Conservation (phyloP, 2,113 vertebrate species). For the Semnopithecus entellus region DNA sequence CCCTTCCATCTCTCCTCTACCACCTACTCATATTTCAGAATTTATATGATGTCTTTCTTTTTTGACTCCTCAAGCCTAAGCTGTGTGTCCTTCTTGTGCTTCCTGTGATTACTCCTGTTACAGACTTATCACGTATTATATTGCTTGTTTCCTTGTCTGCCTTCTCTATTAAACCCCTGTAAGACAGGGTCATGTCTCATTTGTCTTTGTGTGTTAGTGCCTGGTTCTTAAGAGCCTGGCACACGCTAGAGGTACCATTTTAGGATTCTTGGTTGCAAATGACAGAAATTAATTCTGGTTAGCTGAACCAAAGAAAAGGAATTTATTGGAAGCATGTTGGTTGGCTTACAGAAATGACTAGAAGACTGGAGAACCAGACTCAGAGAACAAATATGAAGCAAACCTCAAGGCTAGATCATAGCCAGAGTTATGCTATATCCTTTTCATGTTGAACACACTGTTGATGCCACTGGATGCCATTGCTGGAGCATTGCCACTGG, state of each 20-base stretch:
- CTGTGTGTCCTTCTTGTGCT: neutral
- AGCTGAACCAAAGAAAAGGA: neutral
- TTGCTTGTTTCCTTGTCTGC: neutral
- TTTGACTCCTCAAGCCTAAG: neutral
- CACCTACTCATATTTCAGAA: neutral
- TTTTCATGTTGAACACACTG: neutral
- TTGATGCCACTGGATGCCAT: neutral
- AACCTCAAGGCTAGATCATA: neutral
- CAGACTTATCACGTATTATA: neutral
- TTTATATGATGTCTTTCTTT: neutral
- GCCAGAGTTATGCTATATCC: neutral
- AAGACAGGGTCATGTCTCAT: neutral
- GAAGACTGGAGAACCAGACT: conserved; percentile 12
- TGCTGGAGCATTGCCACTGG: neutral
- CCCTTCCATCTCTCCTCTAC: neutral
- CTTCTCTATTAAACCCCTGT: neutral
- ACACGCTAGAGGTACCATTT: neutral
- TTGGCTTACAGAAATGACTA: conserved; percentile 5
- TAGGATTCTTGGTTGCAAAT: neutral
- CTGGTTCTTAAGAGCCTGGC: neutral
- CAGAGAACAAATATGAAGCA: neutral
- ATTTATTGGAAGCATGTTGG: conserved; percentile 4
- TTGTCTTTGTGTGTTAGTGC: conserved; percentile 28
- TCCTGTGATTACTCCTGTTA: neutral
- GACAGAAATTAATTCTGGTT: neutral